phyloP scores from a whole-genome alignment of 2,888 invertebrate species.

The Ophion ventricosus region DNA sequence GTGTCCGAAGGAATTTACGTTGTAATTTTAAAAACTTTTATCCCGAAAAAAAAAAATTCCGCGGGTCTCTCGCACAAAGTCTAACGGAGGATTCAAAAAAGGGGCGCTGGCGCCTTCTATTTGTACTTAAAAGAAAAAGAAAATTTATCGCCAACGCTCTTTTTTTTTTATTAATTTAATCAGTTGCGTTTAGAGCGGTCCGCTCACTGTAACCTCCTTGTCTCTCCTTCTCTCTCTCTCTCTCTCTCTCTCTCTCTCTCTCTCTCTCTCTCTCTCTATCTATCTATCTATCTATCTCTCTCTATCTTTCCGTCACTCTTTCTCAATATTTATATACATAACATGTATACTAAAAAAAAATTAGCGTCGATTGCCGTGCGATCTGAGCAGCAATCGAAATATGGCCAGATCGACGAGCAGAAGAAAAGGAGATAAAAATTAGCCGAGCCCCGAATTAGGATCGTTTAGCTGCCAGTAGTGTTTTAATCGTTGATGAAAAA shows the following conservation, averaged over 20 bases:
- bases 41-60: constrained; percentile 15
- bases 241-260: constrained; percentile 37
- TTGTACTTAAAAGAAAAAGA: constrained; percentile 50
- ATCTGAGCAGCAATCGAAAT: constrained; percentile 36
- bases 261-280: neutral
- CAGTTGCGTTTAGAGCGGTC: constrained; percentile 15
- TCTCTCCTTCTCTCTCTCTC: constrained; percentile 32
- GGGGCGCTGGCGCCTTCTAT: constrained; percentile 65
- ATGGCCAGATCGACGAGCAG: constrained; percentile 12
- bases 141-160: constrained; percentile 43
- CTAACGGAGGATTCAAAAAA: constrained; percentile 50
- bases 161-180: constrained; percentile 42
- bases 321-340: neutral
- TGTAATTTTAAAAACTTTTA: neutral
- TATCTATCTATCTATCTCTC: neutral
- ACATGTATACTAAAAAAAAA: constrained; percentile 35
- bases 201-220: constrained; percentile 33
- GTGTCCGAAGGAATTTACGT: constrained; percentile 5
- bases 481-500: constrained; percentile 38
- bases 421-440: constrained; percentile 20
- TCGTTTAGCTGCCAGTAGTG: constrained; percentile 27
- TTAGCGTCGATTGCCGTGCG: constrained; percentile 60
- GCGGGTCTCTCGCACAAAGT: constrained; percentile 49
- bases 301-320: neutral
- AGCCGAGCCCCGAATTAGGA: constrained; percentile 47